These are phyloP conservation scores for Eupsilia transversa DNA, from an alignment of 2,888 invertebrate species.

Conservation along the genomic window DNA sequence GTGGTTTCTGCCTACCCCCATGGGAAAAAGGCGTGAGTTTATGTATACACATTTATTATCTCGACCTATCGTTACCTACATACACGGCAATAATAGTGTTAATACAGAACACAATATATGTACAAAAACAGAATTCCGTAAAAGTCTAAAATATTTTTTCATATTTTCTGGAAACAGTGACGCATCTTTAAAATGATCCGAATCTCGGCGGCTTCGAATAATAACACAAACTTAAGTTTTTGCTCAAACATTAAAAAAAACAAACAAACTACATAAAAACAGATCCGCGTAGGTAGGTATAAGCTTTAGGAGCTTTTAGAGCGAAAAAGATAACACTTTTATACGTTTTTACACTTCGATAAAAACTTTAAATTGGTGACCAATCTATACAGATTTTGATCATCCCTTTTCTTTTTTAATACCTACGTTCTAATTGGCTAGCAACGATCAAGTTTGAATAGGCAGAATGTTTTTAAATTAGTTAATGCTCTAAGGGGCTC, in stretches of 20 bases:
- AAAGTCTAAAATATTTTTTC: not conserved
- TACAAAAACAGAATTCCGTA: not conserved
- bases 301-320: constrained; percentile 14
- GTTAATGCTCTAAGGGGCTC: no score
- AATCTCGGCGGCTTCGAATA: constrained; percentile 20
- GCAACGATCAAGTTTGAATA: not conserved
- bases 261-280: constrained; percentile 43
- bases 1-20: no score
- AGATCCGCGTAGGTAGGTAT: constrained; percentile 52
- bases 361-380: no score
- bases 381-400: no score
- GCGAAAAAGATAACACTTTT: constrained; percentile 3
- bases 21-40: no score
- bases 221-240: constrained; percentile 50
- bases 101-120: no score
- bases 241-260: constrained; percentile 40
- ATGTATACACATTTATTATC: no score
- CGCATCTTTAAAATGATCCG: constrained; percentile 16
- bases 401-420: not conserved
- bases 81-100: no score
- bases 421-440: not conserved
- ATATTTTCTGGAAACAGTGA: not conserved
- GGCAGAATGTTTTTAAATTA: not conserved
- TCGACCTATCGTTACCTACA: no score
- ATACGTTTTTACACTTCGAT: constrained; percentile 20